Percentiles rank a stretch among this genome's conserved stretches.
Conservation (phyloP, 23 tunicate genomes). For the Styela clava region DNA sequence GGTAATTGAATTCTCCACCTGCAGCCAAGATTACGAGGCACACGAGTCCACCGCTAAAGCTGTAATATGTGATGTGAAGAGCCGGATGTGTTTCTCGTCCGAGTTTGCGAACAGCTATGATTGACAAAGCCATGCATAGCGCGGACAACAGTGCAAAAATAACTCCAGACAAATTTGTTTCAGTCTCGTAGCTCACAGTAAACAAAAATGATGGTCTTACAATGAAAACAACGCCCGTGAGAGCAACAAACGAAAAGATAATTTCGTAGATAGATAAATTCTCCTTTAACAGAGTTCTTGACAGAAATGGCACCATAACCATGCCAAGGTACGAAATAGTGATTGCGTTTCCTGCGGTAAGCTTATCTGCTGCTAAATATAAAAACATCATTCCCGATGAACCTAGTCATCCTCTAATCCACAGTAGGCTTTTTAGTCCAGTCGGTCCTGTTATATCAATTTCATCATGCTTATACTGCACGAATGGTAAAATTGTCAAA, state of each 20-base stretch:
- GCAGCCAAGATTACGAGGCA: constrained; percentile 6
- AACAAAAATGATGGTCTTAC: constrained; percentile 58
- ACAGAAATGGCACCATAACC: constrained; percentile 32
- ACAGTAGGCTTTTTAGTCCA: constrained; percentile 27
- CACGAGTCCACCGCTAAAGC: constrained; percentile 31
- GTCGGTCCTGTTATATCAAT: constrained; percentile 53
- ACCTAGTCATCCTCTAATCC: constrained; percentile 43
- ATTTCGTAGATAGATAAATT: constrained; percentile 31
- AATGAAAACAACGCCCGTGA: constrained; percentile 47
- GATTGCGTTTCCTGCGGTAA: constrained; percentile 62
- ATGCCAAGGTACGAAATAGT: constrained; percentile 39
- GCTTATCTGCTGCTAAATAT: constrained; percentile 31
- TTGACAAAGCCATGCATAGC: constrained; percentile 5
- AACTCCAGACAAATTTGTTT: constrained; percentile 24
- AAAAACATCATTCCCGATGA: constrained; percentile 38
- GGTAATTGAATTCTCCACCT: constrained; percentile 21
- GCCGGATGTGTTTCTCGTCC: constrained; percentile 37
- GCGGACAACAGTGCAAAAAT: constrained; percentile 35
- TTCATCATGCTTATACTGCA: constrained; percentile 18
- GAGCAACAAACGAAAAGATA: constrained; percentile 22
- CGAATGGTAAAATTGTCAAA: constrained; percentile 31
- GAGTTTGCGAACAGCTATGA: constrained; percentile 30
- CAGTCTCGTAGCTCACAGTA: neutral
- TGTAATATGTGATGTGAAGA: constrained; percentile 55
- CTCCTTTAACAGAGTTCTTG: constrained; percentile 30